Evolutionary conservation across 2,797 vertebrate species (phyloP).

Genomic region (Microhierax caerulescens): DNA sequence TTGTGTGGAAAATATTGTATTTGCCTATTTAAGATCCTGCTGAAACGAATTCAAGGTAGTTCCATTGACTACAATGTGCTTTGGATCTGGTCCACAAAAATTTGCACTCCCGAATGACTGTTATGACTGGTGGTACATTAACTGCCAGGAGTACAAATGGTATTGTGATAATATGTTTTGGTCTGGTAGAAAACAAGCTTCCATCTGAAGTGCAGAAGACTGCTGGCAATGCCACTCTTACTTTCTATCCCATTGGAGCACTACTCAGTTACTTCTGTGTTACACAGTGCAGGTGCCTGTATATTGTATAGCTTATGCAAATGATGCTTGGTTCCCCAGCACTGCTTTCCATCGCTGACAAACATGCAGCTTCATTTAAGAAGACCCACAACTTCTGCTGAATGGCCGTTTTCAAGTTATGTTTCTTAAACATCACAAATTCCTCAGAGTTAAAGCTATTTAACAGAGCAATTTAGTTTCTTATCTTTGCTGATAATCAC

Average conservation of each 20-base stretch:
- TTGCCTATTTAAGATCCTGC: neutral
- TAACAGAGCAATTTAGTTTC: neutral
- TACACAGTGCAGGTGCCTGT: neutral
- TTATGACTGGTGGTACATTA: neutral
- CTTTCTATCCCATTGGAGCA: neutral
- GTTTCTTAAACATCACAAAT: neutral
- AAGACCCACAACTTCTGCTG: neutral
- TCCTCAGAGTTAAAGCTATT: neutral
- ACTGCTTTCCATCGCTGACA: neutral
- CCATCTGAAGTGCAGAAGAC: neutral
- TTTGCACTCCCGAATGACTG: neutral
- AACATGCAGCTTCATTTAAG: neutral
- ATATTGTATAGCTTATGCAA: neutral
- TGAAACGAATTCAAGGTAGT: neutral
- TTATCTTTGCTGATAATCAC: neutral
- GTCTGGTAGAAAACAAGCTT: neutral
- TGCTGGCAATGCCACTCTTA: neutral
- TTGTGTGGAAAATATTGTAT: neutral
- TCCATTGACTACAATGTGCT: neutral
- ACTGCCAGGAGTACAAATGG: rapidly evolving
- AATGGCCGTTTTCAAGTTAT: neutral
- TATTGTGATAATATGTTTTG: neutral
- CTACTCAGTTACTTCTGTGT: neutral
- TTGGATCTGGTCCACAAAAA: neutral
- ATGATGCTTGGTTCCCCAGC: neutral